These are phyloP conservation scores for Hippocampus barbouri DNA, from an alignment of 2,113 vertebrate genomes.

Conservation along the genomic window DNA sequence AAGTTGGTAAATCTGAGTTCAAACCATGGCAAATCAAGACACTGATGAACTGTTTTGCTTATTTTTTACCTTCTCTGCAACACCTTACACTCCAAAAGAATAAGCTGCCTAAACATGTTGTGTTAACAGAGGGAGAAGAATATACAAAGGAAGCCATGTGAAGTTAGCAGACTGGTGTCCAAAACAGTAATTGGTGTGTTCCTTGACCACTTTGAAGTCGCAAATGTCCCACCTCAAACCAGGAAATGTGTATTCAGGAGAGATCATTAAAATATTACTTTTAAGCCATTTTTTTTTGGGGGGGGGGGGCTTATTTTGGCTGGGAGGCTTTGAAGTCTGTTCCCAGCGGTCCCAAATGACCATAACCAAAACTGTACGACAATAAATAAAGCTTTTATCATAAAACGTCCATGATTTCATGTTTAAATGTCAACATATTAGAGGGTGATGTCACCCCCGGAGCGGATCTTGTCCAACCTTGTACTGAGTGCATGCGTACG, in stretches of 20 bases:
- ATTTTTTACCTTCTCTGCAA: neutral
- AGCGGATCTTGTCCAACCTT: neutral
- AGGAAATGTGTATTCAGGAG: neutral
- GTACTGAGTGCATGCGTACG: constrained; percentile 15
- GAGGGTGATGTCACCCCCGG: neutral
- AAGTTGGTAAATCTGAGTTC: too few species aligned
- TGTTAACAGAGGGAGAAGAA: neutral
- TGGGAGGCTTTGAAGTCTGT: neutral
- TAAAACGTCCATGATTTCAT: neutral
- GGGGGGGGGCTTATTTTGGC: neutral
- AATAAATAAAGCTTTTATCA: neutral
- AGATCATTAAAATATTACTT: neutral
- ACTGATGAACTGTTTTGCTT: too few species aligned
- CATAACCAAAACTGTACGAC: too few species aligned
- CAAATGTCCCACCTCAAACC: neutral
- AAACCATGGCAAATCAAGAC: too few species aligned
- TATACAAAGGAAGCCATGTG: neutral
- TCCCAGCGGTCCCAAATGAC: too few species aligned
- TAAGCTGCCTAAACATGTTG: too few species aligned
- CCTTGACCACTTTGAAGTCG: neutral
- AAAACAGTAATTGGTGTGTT: neutral
- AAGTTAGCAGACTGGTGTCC: neutral
- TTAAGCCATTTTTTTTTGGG: neutral
- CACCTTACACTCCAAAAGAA: neutral
- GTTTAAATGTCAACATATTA: neutral